Conservation (phyloP, 2,113 vertebrate species). For the Gallinago jamesoni region DNA sequence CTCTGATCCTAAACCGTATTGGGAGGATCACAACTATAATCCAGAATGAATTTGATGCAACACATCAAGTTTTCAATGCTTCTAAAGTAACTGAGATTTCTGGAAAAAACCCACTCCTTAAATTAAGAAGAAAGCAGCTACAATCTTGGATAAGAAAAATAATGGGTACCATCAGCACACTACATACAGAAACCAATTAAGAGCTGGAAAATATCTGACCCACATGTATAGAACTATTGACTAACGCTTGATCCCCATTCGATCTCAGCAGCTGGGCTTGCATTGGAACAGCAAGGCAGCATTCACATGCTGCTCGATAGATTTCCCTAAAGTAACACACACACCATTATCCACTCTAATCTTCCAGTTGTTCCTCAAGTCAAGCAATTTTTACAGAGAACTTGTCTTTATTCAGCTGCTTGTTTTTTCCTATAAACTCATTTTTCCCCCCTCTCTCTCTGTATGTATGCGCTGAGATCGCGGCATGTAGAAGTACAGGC, state of each 20-base stretch:
- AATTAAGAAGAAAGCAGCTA: background rate
- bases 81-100: background rate
- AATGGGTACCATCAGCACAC: background rate
- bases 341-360: background rate
- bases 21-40: background rate
- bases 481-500: background rate
- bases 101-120: background rate
- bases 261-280: background rate
- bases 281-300: background rate
- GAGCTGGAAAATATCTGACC: background rate
- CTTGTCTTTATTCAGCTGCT: background rate
- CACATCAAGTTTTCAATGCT: background rate
- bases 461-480: rapidly evolving
- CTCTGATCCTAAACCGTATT: background rate
- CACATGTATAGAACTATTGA: background rate
- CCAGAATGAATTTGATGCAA: background rate
- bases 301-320: background rate
- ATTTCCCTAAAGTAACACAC: background rate
- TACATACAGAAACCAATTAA: background rate
- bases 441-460: background rate
- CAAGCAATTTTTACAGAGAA: background rate
- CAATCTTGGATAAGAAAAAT: background rate
- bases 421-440: background rate
- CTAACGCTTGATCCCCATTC: background rate
- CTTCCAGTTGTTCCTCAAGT: background rate